A percentile compares a stretch with the other conserved stretches of the same genome.
phyloP scores from a whole-genome alignment of 1,140 invertebrate genomes.

The Trichonephila inaurata region DNA sequence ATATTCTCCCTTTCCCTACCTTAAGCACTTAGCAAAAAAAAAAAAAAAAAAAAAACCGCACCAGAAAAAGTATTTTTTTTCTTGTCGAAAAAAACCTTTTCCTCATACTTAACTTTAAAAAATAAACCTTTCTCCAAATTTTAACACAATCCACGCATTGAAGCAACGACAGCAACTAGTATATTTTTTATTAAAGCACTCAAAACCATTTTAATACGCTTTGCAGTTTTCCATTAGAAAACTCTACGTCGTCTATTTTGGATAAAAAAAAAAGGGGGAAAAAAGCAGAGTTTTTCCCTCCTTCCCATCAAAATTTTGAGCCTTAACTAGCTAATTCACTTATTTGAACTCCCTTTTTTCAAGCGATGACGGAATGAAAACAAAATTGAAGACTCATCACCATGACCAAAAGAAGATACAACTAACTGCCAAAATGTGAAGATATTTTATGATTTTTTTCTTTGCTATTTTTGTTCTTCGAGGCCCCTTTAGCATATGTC shows the following conservation, averaged over 20 bases:
- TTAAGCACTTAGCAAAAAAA: no score
- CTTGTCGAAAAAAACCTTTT: no score
- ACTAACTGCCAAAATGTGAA: conserved; percentile 32
- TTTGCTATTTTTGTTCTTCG: no score
- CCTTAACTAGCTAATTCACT: not conserved
- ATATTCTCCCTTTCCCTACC: no score
- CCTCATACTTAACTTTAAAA: not conserved
- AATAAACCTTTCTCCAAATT: no score
- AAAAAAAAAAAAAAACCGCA: no score
- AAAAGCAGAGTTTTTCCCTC: not conserved
- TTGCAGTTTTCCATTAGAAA: not conserved
- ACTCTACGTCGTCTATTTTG: not conserved
- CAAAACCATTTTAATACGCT: no score
- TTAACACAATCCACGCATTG: no score
- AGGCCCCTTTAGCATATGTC: conserved; percentile 29
- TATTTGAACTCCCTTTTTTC: not conserved
- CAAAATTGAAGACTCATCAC: conserved; percentile 27
- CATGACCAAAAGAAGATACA: not conserved
- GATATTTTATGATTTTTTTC: not conserved
- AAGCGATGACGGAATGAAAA: not conserved
- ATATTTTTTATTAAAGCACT: no score
- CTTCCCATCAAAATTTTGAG: not conserved
- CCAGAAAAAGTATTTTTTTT: no score
- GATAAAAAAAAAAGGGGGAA: not conserved
- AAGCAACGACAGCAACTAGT: no score